Evolutionary conservation across 2,113 vertebrate species (phyloP).

Genomic region (Oceanodroma tethys): DNA sequence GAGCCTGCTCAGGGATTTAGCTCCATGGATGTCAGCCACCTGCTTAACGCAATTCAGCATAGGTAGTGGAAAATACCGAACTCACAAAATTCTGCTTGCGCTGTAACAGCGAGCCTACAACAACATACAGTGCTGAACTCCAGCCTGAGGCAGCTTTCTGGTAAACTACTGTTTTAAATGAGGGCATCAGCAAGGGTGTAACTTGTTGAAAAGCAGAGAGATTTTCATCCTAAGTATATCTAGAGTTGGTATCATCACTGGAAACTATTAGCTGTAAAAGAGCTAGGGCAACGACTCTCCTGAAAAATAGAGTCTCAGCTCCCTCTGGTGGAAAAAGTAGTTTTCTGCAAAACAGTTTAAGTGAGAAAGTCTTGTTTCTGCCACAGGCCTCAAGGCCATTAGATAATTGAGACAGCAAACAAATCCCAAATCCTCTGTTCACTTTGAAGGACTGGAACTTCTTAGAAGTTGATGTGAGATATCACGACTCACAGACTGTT

Average conservation of each 20-base stretch:
- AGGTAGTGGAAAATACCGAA: not conserved
- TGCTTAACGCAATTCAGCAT: rapidly evolving
- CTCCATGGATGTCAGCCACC: not conserved
- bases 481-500: rapidly evolving
- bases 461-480: not conserved
- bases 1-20: not conserved
- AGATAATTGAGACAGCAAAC: not conserved
- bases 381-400: not conserved
- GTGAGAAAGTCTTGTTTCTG: not conserved
- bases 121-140: not conserved
- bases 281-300: rapidly evolving
- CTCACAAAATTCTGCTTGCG: not conserved
- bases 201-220: not conserved
- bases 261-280: not conserved
- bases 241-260: not conserved
- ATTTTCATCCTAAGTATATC: not conserved
- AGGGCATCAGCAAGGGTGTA: not conserved
- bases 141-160: not conserved
- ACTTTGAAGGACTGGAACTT: not conserved
- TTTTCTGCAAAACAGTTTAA: not conserved
- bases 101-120: not conserved
- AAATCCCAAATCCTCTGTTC: not conserved
- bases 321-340: slow-evolving; percentile 26
- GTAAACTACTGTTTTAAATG: not conserved
- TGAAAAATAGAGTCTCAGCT: not conserved